phyloP scores from a whole-genome alignment of 1,140 invertebrate species.

The Dermatophagoides farinae region DNA sequence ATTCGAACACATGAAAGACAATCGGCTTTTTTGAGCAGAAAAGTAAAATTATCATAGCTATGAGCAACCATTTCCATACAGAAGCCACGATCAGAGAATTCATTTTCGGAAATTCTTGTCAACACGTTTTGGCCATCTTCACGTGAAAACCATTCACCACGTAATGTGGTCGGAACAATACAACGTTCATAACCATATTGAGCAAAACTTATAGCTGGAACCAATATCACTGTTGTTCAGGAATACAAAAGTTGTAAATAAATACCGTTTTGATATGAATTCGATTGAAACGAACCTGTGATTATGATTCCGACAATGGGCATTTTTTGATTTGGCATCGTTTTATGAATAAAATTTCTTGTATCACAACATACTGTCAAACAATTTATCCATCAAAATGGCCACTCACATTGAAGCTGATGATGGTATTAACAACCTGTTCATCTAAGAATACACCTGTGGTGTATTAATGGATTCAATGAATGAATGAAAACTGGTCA shows the following conservation, averaged over 20 bases:
- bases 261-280: too few relatives aligned
- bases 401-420: too few relatives aligned
- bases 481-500: too few relatives aligned
- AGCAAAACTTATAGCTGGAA: neutral
- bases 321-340: too few relatives aligned
- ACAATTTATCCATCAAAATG: too few relatives aligned
- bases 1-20: slow-evolving; percentile 71
- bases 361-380: too few relatives aligned
- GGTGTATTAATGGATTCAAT: too few relatives aligned
- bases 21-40: slow-evolving; percentile 41
- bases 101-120: slow-evolving; percentile 54
- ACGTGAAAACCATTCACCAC: slow-evolving; percentile 73
- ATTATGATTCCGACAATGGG: too few relatives aligned
- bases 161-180: slow-evolving; percentile 17
- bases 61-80: slow-evolving; percentile 34
- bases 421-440: too few relatives aligned
- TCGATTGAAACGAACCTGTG: neutral
- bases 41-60: slow-evolving; percentile 59
- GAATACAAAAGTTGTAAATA: too few relatives aligned
- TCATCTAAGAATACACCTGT: too few relatives aligned
- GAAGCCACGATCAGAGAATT: slow-evolving; percentile 46
- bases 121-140: slow-evolving; percentile 61
- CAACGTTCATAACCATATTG: neutral
- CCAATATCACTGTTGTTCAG: neutral
- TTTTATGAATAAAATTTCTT: too few relatives aligned